phyloP scores from a whole-genome alignment of 2,888 invertebrate species.

The Coenonympha glycerion region DNA sequence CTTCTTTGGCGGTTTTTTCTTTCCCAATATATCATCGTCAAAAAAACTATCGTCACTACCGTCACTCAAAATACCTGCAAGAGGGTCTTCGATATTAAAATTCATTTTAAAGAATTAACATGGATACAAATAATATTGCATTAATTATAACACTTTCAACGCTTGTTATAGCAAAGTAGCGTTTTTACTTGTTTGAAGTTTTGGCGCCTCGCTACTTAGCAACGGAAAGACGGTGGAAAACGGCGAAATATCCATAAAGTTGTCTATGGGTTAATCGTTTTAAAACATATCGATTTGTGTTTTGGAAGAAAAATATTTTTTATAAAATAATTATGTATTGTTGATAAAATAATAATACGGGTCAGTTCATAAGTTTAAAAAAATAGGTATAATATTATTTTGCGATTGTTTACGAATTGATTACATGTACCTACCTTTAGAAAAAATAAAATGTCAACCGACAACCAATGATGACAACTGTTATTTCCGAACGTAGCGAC shows the following conservation, averaged over 20 bases:
- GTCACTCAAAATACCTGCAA: slow-evolving; percentile 80
- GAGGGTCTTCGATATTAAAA: slow-evolving; percentile 78
- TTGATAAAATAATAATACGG: background rate
- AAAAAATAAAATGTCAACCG: background rate
- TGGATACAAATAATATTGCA: background rate
- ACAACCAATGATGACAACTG: background rate
- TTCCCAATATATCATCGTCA: slow-evolving; percentile 75
- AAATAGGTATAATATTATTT: background rate
- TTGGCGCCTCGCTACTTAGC: slow-evolving; percentile 4
- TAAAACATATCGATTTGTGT: too few relatives aligned
- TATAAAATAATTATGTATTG: background rate
- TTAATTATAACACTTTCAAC: too few relatives aligned
- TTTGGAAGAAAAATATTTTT: too few relatives aligned
- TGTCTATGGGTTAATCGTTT: background rate
- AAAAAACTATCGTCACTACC: slow-evolving; percentile 84
- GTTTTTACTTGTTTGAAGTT: slow-evolving; percentile 3
- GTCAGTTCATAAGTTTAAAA: background rate
- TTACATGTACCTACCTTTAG: too few relatives aligned
- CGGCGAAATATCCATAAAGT: background rate
- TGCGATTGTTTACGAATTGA: background rate
- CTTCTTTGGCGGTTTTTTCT: slow-evolving; percentile 57
- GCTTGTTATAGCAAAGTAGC: too few relatives aligned
- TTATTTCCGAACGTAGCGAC: slow-evolving; percentile 25
- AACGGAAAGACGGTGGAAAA: background rate
- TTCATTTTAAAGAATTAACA: slow-evolving; percentile 52